Base-by-base conservation (phyloP, 1,140 invertebrate genomes). In the Drosophila rufa region DNA sequence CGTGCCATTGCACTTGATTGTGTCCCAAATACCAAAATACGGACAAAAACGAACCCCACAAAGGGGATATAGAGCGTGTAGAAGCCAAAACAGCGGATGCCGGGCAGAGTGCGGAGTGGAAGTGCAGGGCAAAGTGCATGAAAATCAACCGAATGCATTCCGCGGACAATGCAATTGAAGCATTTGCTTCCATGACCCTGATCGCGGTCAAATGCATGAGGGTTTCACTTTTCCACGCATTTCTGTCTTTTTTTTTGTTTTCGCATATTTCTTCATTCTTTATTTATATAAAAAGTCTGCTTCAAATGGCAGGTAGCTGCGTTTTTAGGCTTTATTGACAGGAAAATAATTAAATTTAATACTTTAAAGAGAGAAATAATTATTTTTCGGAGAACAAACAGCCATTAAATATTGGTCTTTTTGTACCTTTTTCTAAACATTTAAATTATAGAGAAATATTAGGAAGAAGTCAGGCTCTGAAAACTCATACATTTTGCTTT, bases 1-100 rank as follows among this genome's bases (percentile, higher is more conserved):
- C 78, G 76, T 89, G 85, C 81, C 81, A 79, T 81, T 89, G 84
- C 84, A 89, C 85, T 90, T 90, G 85, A 89, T 89, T 89, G 84
- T 89, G 83, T 85, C 81, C 85, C 85, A 90, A 90, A 90, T 90
- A 73, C 81, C 87, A 81, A 85, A 55, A 89, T 79, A 78, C 75
- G 64, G 47, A 42, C 62, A 76, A 48, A 71, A 42, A 73, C 51
- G 22, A 57, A 36, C 11, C 42, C 68, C 33, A 42, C 36, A 65
- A 48, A 62, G 43, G 55, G 61, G 68, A 82, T 67, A 75, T 48
- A 75, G 60, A 75, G 67, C 64, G 48, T 64, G 46, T 80, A 84
- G 74, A 73, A 33, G 61, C 73, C 61, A 79, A 74, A 82, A 65
- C 80, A 58, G 58, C 46, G 59, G 68, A 61, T 56, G 40, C 40